Percentiles rank a stretch among this genome's conserved stretches.
Conservation (phyloP, 2,888 invertebrate species). For the Hydriomena furcata region DNA sequence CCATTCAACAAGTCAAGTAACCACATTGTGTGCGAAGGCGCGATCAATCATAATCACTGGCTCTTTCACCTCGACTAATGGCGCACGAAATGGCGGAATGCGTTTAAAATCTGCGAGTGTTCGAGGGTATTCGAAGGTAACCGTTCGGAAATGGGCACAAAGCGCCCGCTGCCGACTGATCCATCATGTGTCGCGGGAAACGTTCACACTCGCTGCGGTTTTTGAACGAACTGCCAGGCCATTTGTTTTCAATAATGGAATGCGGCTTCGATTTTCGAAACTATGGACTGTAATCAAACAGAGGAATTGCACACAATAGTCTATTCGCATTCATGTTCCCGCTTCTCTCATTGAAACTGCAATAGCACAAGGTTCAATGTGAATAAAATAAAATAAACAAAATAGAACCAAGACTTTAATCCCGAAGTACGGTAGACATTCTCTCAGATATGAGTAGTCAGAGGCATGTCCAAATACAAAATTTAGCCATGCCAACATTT, state of each 20-base stretch:
- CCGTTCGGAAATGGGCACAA: constrained; percentile 77
- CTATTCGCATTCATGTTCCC: constrained; percentile 6
- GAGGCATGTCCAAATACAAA: too few species aligned
- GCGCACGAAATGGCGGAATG: constrained; percentile 78
- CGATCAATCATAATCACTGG: constrained; percentile 82
- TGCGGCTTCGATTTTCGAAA: constrained; percentile 25
- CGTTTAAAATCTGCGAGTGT: constrained; percentile 79
- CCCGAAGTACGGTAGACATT: too few species aligned
- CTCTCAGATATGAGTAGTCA: too few species aligned
- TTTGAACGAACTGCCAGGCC: constrained; percentile 25
- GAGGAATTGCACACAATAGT: constrained; percentile 10
- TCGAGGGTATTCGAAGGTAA: constrained; percentile 74
- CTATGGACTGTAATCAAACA: constrained; percentile 29
- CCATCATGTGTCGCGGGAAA: constrained; percentile 68
- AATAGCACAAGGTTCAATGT: too few species aligned
- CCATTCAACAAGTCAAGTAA: constrained; percentile 76
- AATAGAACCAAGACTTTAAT: too few species aligned
- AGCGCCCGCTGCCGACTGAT: constrained; percentile 62
- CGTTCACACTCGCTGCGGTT: constrained; percentile 30
- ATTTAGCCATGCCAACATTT: too few species aligned
- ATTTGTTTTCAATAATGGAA: constrained; percentile 31
- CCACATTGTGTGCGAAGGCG: constrained; percentile 61
- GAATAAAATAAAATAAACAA: too few species aligned
- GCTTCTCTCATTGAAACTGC: not conserved
- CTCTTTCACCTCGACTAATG: constrained; percentile 82